phyloP scores from a whole-genome alignment of 1,140 invertebrate genomes.

The Nylanderia fulva region DNA sequence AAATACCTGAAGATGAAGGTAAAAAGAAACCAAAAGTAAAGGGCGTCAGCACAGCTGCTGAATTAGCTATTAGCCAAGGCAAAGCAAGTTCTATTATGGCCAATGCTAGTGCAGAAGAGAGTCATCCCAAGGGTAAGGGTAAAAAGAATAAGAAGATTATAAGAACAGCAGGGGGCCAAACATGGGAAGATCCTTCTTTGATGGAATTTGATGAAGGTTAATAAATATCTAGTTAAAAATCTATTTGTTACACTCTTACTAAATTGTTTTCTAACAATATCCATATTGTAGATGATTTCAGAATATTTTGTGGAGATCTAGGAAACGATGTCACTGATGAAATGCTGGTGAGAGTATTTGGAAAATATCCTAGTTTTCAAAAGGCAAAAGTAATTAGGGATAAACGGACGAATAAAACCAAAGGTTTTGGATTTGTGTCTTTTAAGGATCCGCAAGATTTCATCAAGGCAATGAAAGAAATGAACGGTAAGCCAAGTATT shows the following conservation, averaged over 20 bases:
- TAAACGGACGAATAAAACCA: slow-evolving; percentile 98
- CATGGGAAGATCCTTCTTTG: slow-evolving; percentile 97
- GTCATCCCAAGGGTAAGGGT: slow-evolving; percentile 88
- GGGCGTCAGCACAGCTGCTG: slow-evolving; percentile 86
- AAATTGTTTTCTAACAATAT: slow-evolving; percentile 59
- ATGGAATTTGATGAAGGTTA: slow-evolving; percentile 95
- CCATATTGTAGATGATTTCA: slow-evolving; percentile 93
- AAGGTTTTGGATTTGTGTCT: slow-evolving; percentile 99
- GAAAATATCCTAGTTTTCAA: slow-evolving; percentile 97
- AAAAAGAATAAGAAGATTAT: slow-evolving; percentile 92
- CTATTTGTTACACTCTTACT: slow-evolving; percentile 26
- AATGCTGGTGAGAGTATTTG: slow-evolving; percentile 96
- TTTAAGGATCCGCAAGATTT: slow-evolving; percentile 99
- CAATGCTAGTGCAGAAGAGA: slow-evolving; percentile 88
- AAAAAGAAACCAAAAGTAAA: slow-evolving; percentile 90
- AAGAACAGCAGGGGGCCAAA: slow-evolving; percentile 95
- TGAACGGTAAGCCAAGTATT: slow-evolving; percentile 91
- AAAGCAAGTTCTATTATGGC: slow-evolving; percentile 86
- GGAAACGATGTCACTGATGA: slow-evolving; percentile 99
- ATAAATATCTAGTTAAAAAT: slow-evolving; percentile 54
- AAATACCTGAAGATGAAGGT: slow-evolving; percentile 88
- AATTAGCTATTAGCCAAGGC: slow-evolving; percentile 85
- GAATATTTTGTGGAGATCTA: slow-evolving; percentile 99
- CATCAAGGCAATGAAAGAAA: slow-evolving; percentile 99
- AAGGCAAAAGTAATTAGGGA: slow-evolving; percentile 98